Base-by-base conservation (phyloP, 2,888 invertebrate genomes). In the Scrobipalpa costella region DNA sequence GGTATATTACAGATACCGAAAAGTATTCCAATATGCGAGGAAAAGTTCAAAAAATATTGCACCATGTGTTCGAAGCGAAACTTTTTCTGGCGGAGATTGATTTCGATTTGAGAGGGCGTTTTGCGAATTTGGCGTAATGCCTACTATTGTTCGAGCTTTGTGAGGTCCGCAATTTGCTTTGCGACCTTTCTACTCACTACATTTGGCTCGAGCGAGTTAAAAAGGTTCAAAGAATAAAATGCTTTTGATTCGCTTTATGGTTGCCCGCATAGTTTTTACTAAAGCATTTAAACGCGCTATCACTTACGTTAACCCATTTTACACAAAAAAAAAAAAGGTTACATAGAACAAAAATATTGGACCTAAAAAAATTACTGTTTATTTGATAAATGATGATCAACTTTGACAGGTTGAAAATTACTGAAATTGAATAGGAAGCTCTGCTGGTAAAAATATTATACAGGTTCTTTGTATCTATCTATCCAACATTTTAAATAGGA, bases 1-100 rank as follows among this genome's bases (percentile, higher is more conserved):
- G 21, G 15, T 19, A 2, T 21, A 13, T 15, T 55, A 34, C 15
- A 0, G 27, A 27, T 27, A 55, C 27, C 13, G 15, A 17, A 57
- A 57, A 36, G 38, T 38, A 38, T 36, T 59, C 40, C 33, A 59
- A 47, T 59, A 47, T 27, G 59, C 15, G 59, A 44, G 27, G 15
- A 17, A 15, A 57, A 21, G 17, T 47, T 13, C 44, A 63, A 63
- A 58, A 58, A 7, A 47, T 36, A 27, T 49, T 2, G 57, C n/a
- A n/a, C 21, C 63, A 60, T 47, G 55, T 61, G 64, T 61, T 57
- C 33, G 15, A 27, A 52, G 9, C 2, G 49, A 15, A 63, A 60
- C 55, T 63, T 64, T 64, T 64, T 49, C 40, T 19, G 38, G 57
- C 64, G 17, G 38, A 59, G 64, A 64, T 64, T 64, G 64, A 64